Conservation (phyloP, 2,113 vertebrate genomes). For the Nanorana parkeri region DNA sequence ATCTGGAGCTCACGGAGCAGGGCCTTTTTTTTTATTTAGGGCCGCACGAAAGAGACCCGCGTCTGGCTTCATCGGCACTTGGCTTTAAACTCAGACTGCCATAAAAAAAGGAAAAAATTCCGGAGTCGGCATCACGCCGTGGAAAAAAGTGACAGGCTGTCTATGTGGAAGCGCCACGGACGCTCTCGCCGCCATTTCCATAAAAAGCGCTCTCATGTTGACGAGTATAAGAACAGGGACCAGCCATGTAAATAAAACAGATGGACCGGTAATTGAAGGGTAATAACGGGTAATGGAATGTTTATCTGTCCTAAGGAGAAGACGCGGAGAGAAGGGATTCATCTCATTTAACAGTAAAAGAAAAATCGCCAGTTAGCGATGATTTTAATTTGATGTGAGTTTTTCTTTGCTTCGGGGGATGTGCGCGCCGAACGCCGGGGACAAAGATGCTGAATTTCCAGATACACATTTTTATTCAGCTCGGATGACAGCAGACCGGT, state of each 20-base stretch:
- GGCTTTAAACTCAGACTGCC: not conserved
- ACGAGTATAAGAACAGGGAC: slow-evolving; percentile 59
- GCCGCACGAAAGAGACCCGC: too few relatives aligned
- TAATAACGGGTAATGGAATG: slow-evolving; percentile 58
- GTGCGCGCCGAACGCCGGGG: too few relatives aligned
- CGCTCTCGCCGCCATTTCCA: slow-evolving; percentile 9
- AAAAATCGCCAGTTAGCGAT: slow-evolving; percentile 59
- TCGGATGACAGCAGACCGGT: not conserved
- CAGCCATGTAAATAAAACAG: slow-evolving; percentile 62
- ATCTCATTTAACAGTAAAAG: slow-evolving; percentile 60
- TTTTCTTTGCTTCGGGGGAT: slow-evolving; percentile 51
- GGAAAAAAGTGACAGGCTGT: slow-evolving; percentile 6
- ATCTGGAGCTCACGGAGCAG: too few relatives aligned
- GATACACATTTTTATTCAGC: slow-evolving; percentile 49
- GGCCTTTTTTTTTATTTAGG: too few relatives aligned
- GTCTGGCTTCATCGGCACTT: not conserved
- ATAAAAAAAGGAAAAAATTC: slow-evolving; percentile 5
- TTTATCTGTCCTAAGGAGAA: slow-evolving; percentile 60
- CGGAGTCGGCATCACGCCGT: not conserved
- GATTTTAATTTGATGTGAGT: slow-evolving; percentile 61
- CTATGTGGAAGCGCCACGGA: not conserved
- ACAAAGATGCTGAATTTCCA: slow-evolving; percentile 18
- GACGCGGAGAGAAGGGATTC: slow-evolving; percentile 61
- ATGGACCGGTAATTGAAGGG: slow-evolving; percentile 59
- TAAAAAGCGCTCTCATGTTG: slow-evolving; percentile 50